These are phyloP conservation scores for Manis crassicaudata DNA, from an alignment of 2,797 vertebrate species.

Conservation along the genomic window DNA sequence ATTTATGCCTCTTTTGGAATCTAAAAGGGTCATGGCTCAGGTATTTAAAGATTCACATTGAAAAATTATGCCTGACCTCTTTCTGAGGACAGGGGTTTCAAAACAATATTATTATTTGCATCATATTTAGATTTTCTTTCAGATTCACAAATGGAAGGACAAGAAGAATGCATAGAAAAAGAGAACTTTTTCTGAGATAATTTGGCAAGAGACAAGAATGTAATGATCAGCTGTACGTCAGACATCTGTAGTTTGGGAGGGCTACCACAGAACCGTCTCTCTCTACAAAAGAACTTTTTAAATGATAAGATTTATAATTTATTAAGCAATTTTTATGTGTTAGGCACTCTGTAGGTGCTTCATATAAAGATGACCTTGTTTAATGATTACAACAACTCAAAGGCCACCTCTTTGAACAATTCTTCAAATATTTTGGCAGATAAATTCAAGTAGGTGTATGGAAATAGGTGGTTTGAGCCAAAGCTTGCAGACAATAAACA, in stretches of 20 bases:
- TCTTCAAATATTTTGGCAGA: neutral
- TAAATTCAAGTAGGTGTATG: neutral
- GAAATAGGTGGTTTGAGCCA: neutral
- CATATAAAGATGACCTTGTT: neutral
- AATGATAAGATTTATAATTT: neutral
- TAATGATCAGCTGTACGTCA: neutral
- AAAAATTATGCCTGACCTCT: neutral
- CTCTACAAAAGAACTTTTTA: neutral
- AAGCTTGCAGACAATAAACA: accelerated
- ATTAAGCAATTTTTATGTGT: neutral
- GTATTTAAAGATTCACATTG: neutral
- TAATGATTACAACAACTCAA: neutral
- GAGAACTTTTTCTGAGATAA: neutral
- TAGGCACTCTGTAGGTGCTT: neutral
- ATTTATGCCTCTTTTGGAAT: neutral
- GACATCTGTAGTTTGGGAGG: neutral
- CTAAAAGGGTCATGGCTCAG: neutral
- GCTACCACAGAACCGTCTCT: neutral
- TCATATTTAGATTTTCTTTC: neutral
- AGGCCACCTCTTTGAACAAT: neutral
- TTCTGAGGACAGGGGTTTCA: neutral
- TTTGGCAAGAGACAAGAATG: neutral
- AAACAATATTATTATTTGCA: neutral
- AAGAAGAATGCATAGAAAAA: neutral
- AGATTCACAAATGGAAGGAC: neutral